Conservation (phyloP, 2,888 invertebrate species). For the Tuta absoluta region DNA sequence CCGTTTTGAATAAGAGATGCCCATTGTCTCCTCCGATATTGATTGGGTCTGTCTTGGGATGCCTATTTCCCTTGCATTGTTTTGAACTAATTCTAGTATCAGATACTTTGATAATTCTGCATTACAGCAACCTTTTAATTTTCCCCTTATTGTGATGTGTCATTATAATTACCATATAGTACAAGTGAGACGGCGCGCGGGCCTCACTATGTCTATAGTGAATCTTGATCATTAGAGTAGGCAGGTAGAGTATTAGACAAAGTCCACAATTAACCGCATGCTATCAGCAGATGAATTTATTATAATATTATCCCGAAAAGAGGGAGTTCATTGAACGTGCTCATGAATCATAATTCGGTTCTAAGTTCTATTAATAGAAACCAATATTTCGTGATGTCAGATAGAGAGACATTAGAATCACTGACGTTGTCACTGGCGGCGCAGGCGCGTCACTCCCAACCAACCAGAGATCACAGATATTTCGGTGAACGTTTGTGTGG, state of each 20-base stretch:
- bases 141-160: slow-evolving; percentile 28
- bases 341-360: slow-evolving; percentile 57
- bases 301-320: slow-evolving; percentile 23
- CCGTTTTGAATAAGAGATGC: slow-evolving; percentile 77
- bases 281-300: slow-evolving; percentile 26
- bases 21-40: slow-evolving; percentile 77
- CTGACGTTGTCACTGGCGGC: slow-evolving; percentile 58
- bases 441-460: slow-evolving; percentile 57
- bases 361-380: slow-evolving; percentile 68
- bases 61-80: slow-evolving; percentile 55
- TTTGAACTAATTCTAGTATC: slow-evolving; percentile 33
- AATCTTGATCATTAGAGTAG: too few species aligned
- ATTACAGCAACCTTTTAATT: not conserved
- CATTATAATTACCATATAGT: slow-evolving; percentile 28
- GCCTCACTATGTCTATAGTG: too few species aligned
- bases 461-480: slow-evolving; percentile 46
- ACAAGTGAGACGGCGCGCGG: too few species aligned
- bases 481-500: slow-evolving; percentile 43
- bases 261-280: slow-evolving; percentile 33
- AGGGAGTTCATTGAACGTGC: slow-evolving; percentile 62
- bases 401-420: slow-evolving; percentile 14
- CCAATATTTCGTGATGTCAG: slow-evolving; percentile 60
- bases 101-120: slow-evolving; percentile 9
- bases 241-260: slow-evolving; percentile 25
- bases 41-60: slow-evolving; percentile 70